These are phyloP conservation scores for Sinocyclocheilus maitianheensis DNA, from an alignment of 2,113 vertebrate species.

Conservation along the genomic window DNA sequence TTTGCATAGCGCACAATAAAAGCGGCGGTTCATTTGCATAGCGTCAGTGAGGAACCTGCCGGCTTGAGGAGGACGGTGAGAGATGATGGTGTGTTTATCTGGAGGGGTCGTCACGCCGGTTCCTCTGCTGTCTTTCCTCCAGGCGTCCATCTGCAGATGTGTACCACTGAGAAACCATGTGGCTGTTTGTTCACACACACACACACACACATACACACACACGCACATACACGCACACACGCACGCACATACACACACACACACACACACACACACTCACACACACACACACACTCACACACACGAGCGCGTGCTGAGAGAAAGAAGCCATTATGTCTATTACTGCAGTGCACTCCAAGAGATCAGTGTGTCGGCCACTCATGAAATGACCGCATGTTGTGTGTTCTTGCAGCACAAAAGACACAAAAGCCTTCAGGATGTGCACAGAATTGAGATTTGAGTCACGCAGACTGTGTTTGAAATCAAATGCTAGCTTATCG, in stretches of 20 bases:
- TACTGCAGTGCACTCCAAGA: slow-evolving; percentile 30
- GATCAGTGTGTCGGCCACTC: slow-evolving; percentile 25
- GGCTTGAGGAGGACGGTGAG: background rate
- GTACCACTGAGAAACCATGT: slow-evolving; percentile 3
- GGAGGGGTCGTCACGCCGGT: background rate
- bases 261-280: too few species aligned
- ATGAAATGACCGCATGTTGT: slow-evolving; percentile 11
- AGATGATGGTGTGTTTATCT: slow-evolving; percentile 26
- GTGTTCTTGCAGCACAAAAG: slow-evolving; percentile 3
- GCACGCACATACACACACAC: too few species aligned
- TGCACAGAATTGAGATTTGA: background rate
- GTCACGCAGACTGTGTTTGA: background rate
- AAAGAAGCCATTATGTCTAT: slow-evolving; percentile 28
- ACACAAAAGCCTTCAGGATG: background rate
- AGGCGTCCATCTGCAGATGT: slow-evolving; percentile 28
- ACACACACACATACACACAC: background rate
- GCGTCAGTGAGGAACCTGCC: background rate
- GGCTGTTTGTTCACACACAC: slow-evolving; percentile 7
- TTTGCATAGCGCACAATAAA: slow-evolving; percentile 12
- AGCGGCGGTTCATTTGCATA: slow-evolving; percentile 4
- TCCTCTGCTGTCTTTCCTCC: slow-evolving; percentile 23
- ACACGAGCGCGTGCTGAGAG: background rate
- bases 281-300: background rate
- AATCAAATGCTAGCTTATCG: background rate
- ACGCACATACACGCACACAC: too few species aligned